Conservation (phyloP, 2,797 vertebrate species). For the Sandelia bainsii region DNA sequence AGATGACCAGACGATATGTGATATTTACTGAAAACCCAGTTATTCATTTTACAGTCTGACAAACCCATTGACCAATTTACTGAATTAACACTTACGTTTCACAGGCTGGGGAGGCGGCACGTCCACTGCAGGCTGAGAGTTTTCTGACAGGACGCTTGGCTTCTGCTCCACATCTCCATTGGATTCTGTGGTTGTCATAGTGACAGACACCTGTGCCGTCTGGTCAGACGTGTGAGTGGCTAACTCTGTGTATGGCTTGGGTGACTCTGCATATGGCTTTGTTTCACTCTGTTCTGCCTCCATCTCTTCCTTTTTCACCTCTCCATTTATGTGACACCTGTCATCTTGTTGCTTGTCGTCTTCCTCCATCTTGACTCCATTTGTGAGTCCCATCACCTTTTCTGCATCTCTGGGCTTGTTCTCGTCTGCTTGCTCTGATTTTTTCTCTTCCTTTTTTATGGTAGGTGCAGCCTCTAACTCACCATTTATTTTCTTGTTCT, state of each 20-base stretch:
- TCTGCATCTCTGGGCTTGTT: slow-evolving; percentile 42
- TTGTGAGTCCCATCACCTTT: slow-evolving; percentile 54
- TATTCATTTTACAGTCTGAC: slow-evolving; percentile 7
- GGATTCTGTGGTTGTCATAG: slow-evolving; percentile 63
- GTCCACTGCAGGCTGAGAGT: slow-evolving; percentile 59
- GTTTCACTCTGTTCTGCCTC: slow-evolving; percentile 62
- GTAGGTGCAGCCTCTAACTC: slow-evolving; percentile 47
- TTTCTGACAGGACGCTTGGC: slow-evolving; percentile 66
- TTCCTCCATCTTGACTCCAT: slow-evolving; percentile 63
- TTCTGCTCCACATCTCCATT: slow-evolving; percentile 64
- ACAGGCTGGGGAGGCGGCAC: slow-evolving; percentile 66
- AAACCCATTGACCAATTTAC: not conserved
- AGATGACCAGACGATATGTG: not conserved
- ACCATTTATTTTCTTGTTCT: slow-evolving; percentile 59
- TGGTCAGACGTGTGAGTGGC: slow-evolving; percentile 50
- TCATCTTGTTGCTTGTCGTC: slow-evolving; percentile 35
- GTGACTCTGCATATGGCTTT: slow-evolving; percentile 72
- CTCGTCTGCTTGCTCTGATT: slow-evolving; percentile 39
- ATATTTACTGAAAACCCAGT: not conserved
- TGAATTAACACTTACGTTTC: slow-evolving; percentile 71
- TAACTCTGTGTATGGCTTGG: slow-evolving; percentile 72
- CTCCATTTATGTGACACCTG: slow-evolving; percentile 58
- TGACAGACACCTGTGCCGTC: slow-evolving; percentile 62
- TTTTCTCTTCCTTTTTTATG: slow-evolving; percentile 61
- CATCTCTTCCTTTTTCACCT: slow-evolving; percentile 65